These are phyloP conservation scores for Netelia virgata DNA, from an alignment of 2,888 invertebrate species.

Conservation along the genomic window DNA sequence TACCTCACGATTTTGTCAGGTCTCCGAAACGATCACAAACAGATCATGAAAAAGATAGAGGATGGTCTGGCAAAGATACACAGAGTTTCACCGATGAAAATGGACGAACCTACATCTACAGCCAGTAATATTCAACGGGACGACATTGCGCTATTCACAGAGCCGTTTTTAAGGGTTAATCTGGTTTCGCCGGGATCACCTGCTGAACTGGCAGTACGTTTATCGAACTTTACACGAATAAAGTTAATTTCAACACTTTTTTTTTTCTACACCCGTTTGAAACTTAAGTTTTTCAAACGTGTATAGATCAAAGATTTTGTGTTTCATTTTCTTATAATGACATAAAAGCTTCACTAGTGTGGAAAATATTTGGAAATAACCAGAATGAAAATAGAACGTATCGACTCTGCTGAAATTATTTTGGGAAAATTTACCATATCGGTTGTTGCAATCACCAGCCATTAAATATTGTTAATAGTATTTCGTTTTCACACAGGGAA, in stretches of 20 bases:
- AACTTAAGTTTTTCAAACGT: not conserved
- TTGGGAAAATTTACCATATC: too few species aligned
- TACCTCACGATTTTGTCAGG: conserved; percentile 85
- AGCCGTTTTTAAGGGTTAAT: conserved; percentile 90
- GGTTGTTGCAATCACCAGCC: too few species aligned
- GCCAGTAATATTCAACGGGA: conserved; percentile 68
- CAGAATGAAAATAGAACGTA: not conserved
- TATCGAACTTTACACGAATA: not conserved
- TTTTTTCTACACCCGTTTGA: not conserved
- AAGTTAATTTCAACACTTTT: not conserved
- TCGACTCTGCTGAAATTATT: not conserved
- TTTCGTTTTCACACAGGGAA: conserved; percentile 87
- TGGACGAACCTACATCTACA: conserved; percentile 66
- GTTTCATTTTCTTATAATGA: not conserved
- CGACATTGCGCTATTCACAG: conserved; percentile 76
- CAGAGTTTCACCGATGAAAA: conserved; percentile 81
- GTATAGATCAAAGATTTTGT: too few species aligned
- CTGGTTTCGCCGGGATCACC: conserved; percentile 92
- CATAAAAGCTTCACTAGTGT: not conserved
- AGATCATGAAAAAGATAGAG: conserved; percentile 94
- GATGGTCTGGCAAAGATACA: conserved; percentile 89
- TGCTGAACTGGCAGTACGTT: conserved; percentile 91
- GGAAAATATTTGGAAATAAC: too few species aligned
- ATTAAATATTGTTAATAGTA: conserved; percentile 7
- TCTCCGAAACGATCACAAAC: conserved; percentile 95